Evolutionary conservation across 1,140 invertebrate genomes (phyloP), one percentile per base, ranked within the genome.

Genomic region (Caerostris darwini): DNA sequence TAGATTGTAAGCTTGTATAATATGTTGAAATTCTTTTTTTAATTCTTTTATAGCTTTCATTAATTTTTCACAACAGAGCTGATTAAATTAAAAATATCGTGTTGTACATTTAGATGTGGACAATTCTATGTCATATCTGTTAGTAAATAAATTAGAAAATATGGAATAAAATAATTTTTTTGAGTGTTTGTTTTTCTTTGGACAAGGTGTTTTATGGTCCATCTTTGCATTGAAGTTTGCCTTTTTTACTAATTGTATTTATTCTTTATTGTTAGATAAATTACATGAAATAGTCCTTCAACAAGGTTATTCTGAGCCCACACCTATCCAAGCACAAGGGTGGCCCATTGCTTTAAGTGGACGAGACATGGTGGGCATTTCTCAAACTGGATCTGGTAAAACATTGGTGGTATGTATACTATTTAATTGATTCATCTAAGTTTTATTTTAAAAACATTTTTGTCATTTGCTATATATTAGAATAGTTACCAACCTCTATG

Each of bases 301-400:
- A 95, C 95, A 96, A 94, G 95, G 95, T 5, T 99, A 98, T 96
- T 97, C 97, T 94, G 97, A 97, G 92, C 98, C 98, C 12, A 99
- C 98, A 54, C 96, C 98, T 7, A 99, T 98, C 96, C 98, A 99
- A 96, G 97, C 98, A 17, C 98, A 98, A 96, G 97, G 98, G 3
- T 99, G 98, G 98, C 98, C 98, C 4, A 98, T 99, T 95, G 98
- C 98, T 90, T 97, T 99, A 96, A 98, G 97, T 96, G 99, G 99
- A 50, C 96, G 97, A 92, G 98, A 99, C 96, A 97, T 99, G 96
- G 98, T 99, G 90, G 99, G 98, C 54, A 99, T 99, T 95, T 99
- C 99, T 57, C 98, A 99, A 96, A 99, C 98, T 90, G 98, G 98
- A 57, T 98, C 98, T 86, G 98, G 98, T 92, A 98, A 99, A 96